Conservation (phyloP, 1,140 invertebrate genomes). For the Brachionus paranguensis region DNA sequence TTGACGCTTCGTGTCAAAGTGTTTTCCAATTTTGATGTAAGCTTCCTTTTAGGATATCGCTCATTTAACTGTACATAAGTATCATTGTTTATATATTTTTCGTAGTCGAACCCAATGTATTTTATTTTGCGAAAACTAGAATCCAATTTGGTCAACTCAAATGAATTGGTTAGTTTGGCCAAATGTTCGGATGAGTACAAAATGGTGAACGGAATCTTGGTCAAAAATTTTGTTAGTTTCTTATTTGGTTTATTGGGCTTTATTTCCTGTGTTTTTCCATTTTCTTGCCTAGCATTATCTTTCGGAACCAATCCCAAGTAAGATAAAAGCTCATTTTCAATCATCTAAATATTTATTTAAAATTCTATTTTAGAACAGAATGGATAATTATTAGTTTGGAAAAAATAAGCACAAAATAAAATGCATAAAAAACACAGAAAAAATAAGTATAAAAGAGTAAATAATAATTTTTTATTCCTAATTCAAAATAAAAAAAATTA, state of each 20-base stretch:
- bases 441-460: too few relatives aligned
- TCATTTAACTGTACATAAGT: background rate
- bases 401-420: background rate
- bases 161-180: background rate
- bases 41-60: background rate
- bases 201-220: background rate
- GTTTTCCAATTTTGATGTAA: background rate
- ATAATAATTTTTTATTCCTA: too few relatives aligned
- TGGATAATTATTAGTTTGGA: too few relatives aligned
- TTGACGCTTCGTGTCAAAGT: background rate
- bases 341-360: background rate
- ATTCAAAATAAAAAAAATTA: too few relatives aligned
- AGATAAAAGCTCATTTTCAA: background rate
- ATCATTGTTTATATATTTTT: background rate
- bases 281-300: background rate
- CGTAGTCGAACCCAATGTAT: background rate
- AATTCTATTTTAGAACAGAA: background rate
- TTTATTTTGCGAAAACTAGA: background rate
- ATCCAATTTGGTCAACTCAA: background rate
- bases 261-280: background rate
- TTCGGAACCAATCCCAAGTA: background rate
- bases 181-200: background rate
- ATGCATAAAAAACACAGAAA: background rate
- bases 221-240: background rate
- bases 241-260: background rate